Conservation (phyloP, 2,797 vertebrate species). For the Silurus lanzhouensis region DNA sequence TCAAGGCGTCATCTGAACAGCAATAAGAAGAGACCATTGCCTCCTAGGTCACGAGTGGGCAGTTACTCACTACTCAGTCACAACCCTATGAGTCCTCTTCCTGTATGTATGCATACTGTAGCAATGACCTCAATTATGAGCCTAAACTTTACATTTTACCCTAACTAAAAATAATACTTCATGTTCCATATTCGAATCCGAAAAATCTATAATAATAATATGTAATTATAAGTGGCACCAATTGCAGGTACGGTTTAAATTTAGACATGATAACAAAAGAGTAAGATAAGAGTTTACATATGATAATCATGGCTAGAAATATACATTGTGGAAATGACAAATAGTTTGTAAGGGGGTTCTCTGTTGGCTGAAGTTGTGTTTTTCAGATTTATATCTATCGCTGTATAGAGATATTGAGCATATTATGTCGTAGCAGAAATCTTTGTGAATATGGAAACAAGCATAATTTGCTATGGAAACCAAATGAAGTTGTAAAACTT, state of each 20-base stretch:
- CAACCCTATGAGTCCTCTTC: slow-evolving; percentile 33
- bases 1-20: slow-evolving; percentile 44
- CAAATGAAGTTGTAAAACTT: too few species aligned
- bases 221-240: too few species aligned
- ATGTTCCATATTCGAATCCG: not conserved
- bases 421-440: not conserved
- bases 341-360: not conserved
- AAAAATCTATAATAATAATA: not conserved
- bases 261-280: not conserved
- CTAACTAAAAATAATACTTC: not conserved
- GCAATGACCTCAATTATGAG: slow-evolving; percentile 1
- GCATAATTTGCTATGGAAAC: too few species aligned
- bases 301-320: not conserved
- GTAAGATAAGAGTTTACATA: not conserved
- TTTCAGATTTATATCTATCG: not conserved
- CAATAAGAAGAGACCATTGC: slow-evolving; percentile 48
- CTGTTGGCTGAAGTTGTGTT: not conserved
- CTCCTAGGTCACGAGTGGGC: slow-evolving; percentile 47
- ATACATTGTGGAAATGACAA: not conserved
- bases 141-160: not conserved
- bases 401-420: not conserved
- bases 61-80: slow-evolving; percentile 55
- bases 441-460: too few species aligned
- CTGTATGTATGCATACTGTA: slow-evolving; percentile 39
- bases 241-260: not conserved